Evolutionary conservation across 2,797 vertebrate genomes (phyloP).

Genomic region (Urocyon cinereoargenteus): DNA sequence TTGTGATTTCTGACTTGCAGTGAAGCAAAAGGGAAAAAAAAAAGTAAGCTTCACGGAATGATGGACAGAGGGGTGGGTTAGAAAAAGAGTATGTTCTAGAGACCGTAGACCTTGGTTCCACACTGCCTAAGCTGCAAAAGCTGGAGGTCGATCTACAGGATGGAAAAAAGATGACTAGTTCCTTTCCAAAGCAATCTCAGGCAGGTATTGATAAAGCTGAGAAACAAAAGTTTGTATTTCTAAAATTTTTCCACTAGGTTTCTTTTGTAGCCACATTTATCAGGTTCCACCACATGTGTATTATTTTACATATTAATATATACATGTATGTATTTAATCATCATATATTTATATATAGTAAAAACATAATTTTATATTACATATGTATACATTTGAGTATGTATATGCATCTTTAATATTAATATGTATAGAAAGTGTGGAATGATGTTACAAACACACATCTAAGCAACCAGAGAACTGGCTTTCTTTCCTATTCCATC

Average conservation of each 20-base stretch:
- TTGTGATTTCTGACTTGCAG: neutral
- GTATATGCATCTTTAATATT: neutral
- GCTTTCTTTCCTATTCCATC: neutral
- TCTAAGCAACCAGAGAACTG: neutral
- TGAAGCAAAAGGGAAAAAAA: neutral
- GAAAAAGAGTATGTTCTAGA: neutral
- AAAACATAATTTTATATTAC: neutral
- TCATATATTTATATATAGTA: neutral
- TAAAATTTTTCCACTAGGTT: neutral
- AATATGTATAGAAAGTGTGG: neutral
- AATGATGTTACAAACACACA: neutral
- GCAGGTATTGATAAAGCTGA: neutral
- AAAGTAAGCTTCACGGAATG: neutral
- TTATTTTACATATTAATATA: neutral
- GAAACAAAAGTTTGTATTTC: neutral
- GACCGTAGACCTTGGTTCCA: neutral
- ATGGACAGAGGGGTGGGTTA: neutral
- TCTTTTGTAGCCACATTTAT: neutral
- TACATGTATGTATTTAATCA: neutral
- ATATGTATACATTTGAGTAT: neutral
- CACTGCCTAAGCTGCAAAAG: neutral
- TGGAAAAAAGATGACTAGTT: neutral
- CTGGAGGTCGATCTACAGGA: neutral
- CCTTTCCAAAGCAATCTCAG: neutral
- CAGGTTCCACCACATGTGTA: neutral